Evolutionary conservation across 2,888 invertebrate species (phyloP), one percentile per base, ranked within the genome.

Genomic region (Ischnura elegans): DNA sequence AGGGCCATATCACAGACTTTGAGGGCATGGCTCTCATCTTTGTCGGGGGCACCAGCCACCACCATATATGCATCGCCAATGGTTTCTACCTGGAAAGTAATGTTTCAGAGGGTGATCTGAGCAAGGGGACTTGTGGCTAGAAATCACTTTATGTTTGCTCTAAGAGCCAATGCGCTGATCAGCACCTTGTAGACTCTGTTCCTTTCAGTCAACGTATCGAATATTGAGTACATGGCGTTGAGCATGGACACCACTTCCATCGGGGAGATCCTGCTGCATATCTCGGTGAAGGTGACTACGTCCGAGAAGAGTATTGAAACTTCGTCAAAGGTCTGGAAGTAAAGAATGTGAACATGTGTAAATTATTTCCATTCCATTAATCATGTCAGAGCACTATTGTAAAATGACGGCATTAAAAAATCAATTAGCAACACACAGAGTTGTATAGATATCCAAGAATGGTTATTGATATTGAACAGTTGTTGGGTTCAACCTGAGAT

Each of bases 1-100:
- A 99, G 96, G 0, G 99, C 99, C 99, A 99, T 99, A 95, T 99
- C 98, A 95, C 98, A 99, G 10, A 99, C 98, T 95, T 98, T 97
- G 95, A 98, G 98, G 0, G 99, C 99, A 95, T 99, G 99, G 95
- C 98, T 98, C 93, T 97, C 97, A 95, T 98, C 98, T 95, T 98
- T 98, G 95, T 98, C 98, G 0, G 99, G 99, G 0, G 99, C 99
- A 0, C 99, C 99, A 0, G 99, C 98, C 0, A 99, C 99, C 0
- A 99, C 99, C 99, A 99, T 99, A 96, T 99, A 99, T 0, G 99
- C 99, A 95, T 99, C 99, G 0, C 99, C 99, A 95, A 99, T 99
- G 0, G 99, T 99, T 96, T 99, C 99, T 76, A 99, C 98, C 98
- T 99, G 95, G 47, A 95, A 94, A 94, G 93, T 93, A 94, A 94